Base-by-base conservation (phyloP, 2,113 vertebrate species). In the Cacatua alba region DNA sequence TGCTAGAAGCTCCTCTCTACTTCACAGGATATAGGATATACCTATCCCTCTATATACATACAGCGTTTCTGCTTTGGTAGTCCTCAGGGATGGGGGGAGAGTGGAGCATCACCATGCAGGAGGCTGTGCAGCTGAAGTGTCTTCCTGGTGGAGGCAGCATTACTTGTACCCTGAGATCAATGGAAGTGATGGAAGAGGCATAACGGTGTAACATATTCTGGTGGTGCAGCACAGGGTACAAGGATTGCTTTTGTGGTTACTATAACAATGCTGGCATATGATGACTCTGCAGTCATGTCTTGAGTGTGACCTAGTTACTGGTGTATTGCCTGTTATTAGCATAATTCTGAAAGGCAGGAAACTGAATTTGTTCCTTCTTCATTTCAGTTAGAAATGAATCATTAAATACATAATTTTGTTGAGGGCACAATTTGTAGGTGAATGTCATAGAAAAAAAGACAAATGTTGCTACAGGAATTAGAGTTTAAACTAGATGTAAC, bases 261-360 rank as follows among this genome's bases (percentile, higher is more conserved):
- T 60, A 1, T 18, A 46, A 59, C 62, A 14, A 2, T 9, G 31
- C 7, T 41, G 77, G 63, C 52, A 3, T 69, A 64, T 84, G 74
- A 1, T 39, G 62, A 44, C 46, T 65, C 52, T 65, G 64, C 69
- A 29, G 0, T 77, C 3, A 0, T 14, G 49, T 43, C 49, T 37
- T 14, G 12, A 29, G 35, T 17, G 18, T 1, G 17, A 51, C 39
- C 25, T 31, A 18, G 63, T 37, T 37, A 28, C 49, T 55, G 84
- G 10, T 65, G 49, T 33, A 17, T 24, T 84, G 64, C 49, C 41
- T 0, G 0, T 55, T 60, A 16, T 41, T 74, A 70, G 55, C 41
- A 15, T 53, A 82, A 78, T n/a, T 48, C 49, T 63, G 46, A 65
- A 71, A 79, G 65, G 43, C 46, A 78, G 51, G 43, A 88, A 92